These are phyloP conservation scores for Odobenus rosmarus DNA, from an alignment of 2,113 vertebrate genomes.

Conservation along the genomic window DNA sequence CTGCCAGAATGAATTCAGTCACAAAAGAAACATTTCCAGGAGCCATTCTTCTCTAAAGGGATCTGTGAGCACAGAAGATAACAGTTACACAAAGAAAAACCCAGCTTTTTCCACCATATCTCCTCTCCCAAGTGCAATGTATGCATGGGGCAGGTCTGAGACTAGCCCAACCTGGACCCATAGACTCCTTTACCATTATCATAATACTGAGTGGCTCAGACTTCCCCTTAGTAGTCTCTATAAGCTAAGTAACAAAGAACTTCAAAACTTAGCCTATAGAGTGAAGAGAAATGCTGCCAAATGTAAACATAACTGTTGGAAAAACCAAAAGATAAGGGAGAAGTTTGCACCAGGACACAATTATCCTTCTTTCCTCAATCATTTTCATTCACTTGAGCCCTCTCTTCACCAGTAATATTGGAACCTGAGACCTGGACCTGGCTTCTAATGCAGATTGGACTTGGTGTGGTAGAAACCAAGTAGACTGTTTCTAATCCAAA, in stretches of 20 bases:
- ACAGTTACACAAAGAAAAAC: background rate
- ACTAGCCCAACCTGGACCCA: background rate
- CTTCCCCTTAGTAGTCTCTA: background rate
- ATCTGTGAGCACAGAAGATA: background rate
- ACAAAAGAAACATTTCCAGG: background rate
- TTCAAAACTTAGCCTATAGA: background rate
- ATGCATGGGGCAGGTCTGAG: background rate
- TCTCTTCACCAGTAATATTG: background rate
- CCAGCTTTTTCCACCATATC: background rate
- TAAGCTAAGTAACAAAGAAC: background rate
- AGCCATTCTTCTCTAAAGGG: background rate
- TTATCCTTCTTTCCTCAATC: background rate
- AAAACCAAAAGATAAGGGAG: background rate
- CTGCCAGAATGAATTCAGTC: slow-evolving; percentile 4
- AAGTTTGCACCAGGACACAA: background rate
- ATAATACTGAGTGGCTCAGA: background rate
- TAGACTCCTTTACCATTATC: background rate
- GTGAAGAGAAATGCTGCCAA: background rate
- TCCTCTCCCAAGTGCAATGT: background rate
- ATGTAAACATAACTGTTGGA: background rate
- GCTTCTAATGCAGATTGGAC: background rate
- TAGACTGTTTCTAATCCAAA: background rate
- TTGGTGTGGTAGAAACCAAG: background rate
- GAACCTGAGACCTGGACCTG: too few species aligned
- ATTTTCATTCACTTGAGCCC: background rate